Evolutionary conservation across 2,888 invertebrate species (phyloP), one percentile per base, ranked within the genome.

Genomic region (Drosophila monieri): DNA sequence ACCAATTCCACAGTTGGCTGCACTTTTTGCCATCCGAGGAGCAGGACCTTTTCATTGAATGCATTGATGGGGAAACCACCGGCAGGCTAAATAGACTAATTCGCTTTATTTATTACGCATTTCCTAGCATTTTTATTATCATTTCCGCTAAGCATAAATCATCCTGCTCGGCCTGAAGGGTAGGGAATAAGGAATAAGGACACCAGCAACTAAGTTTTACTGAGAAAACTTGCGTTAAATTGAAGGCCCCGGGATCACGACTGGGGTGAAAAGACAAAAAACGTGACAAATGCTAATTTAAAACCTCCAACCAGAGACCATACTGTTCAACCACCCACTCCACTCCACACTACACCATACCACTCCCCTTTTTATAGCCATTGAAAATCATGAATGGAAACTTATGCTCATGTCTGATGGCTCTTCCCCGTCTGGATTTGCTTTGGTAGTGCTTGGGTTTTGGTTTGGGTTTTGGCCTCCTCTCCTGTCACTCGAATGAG

Each of bases 281-380:
- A 81, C 78, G 84, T 88, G 86, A 88, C 80, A 88, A 88, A 88
- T 89, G 89, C 86, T 89, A 88, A 88, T 88, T 88, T 89, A 79
- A 88, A 86, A 72, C 88, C 89, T 86, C 88, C 77, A 73, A 51
- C 83, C 52, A 62, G 37, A 25, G 8, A 59, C 9, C 6, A 80
- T 76, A 68, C 73, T 47, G 37, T 30, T 23, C 21, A 57, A 65
- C 73, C 54, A 70, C 64, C 66, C 67, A 66, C 62, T 30, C 77
- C 68, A 51, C 35, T 25, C 59, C 54, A 6, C 41, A 43, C 21
- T 23, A 6, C 44, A 43, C 37, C 35, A n/a, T 21, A 47, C 77
- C 68, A 52, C 49, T 62, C 41, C 41, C 43, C 39, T 41, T 23
- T 39, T 23, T 55, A 43, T 39, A 55, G 32, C 47, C 53, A 32